These are phyloP conservation scores for Cephus runcator DNA, from an alignment of 2,888 invertebrate genomes.

Conservation along the genomic window DNA sequence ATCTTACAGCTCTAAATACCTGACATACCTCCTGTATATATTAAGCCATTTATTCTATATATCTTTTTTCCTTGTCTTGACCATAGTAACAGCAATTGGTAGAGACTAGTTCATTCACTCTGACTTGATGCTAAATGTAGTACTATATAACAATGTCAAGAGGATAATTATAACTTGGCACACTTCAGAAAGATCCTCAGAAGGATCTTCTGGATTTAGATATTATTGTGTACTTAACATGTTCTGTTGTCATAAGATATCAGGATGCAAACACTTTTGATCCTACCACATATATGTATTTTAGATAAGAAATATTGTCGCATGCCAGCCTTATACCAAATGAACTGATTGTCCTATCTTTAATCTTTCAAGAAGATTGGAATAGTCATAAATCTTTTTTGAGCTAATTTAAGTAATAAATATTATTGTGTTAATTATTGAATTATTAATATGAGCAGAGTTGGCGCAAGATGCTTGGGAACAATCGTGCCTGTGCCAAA, in stretches of 20 bases:
- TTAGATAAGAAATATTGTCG: background rate
- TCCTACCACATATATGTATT: background rate
- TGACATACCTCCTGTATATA: background rate
- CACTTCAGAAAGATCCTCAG: background rate
- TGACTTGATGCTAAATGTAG: background rate
- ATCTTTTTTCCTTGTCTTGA: background rate
- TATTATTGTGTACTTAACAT: background rate
- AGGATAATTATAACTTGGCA: background rate
- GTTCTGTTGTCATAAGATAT: background rate
- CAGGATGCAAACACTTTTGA: background rate
- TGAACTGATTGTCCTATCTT: no score
- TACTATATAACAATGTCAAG: background rate
- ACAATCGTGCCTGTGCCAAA: conserved; percentile 75
- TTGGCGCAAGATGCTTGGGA: conserved; percentile 68
- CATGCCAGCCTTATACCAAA: background rate
- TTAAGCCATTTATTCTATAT: background rate
- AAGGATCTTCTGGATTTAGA: background rate
- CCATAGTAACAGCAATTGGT: background rate
- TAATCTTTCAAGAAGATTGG: background rate
- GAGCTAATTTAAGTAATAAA: background rate
- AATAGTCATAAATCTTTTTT: background rate
- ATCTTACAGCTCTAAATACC: background rate
- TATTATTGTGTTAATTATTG: background rate
- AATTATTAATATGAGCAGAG: conserved; percentile 43
- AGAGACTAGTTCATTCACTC: background rate